These are phyloP conservation scores for Holothuria scabra DNA, from an alignment of 53 echinoderm and acorn worm species.

Conservation along the genomic window DNA sequence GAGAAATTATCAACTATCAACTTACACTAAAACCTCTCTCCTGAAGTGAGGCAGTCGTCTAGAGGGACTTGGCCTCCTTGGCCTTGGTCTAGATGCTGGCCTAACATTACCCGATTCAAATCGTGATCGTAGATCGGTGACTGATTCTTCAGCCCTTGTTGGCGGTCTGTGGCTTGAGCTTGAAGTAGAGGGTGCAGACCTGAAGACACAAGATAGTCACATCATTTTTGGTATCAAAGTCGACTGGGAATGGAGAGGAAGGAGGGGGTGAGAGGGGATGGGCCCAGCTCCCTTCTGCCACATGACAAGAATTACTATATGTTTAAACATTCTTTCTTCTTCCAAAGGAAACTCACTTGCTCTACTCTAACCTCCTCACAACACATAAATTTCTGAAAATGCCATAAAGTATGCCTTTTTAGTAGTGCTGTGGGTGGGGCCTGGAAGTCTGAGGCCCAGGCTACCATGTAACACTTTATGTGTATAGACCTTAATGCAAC, in stretches of 20 bases:
- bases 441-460: too few species aligned
- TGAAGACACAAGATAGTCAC: background rate
- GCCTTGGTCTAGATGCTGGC: constrained; percentile 1
- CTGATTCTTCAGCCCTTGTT: constrained; percentile 20
- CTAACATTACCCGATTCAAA: constrained; percentile 38
- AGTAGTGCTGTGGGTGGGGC: too few species aligned
- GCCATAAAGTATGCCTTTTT: too few species aligned
- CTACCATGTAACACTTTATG: too few species aligned
- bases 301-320: too few species aligned
- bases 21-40: constrained; percentile 45
- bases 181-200: constrained; percentile 2
- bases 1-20: background rate
- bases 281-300: too few species aligned
- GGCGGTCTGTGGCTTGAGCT: background rate
- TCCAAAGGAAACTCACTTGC: too few species aligned
- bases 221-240: background rate
- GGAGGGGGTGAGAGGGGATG: too few species aligned
- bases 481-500: too few species aligned
- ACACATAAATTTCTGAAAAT: too few species aligned
- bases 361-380: too few species aligned
- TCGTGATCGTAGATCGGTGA: constrained; percentile 12
- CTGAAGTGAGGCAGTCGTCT: constrained; percentile 26
- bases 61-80: constrained; percentile 3
- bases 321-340: too few species aligned
- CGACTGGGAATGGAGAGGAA: background rate